Evolutionary conservation across 2,797 vertebrate species (phyloP), one percentile per base, ranked within the genome.

Genomic region (Hypotaenidia philippensis): DNA sequence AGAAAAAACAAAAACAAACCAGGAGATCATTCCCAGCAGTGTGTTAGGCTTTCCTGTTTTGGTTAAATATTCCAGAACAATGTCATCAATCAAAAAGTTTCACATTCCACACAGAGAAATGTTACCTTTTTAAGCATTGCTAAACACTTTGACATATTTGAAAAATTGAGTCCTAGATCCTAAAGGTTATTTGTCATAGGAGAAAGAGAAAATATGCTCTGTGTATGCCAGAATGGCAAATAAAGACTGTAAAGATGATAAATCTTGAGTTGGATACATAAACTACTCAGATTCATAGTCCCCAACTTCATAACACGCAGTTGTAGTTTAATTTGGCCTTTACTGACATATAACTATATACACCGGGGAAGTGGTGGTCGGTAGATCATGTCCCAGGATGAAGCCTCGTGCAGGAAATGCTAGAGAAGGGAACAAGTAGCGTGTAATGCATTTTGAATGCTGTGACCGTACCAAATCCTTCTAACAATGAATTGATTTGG

Each of bases 141-240:
- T 96, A 91, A 97, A 89, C 81, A 69, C n/a, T 96, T 71, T 94
- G 82, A 93, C 80, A 68, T 77, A 68, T 72, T 95, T 97, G 83
- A 96, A 96, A 96, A 97, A 97, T 88, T 75, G 78, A 96, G 56
- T 77, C 53, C 32, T 87, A 79, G 76, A 85, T 96, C 90, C 89
- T 95, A 96, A 87, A 95, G 87, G 85, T 94, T 94, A 93, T 94
- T 95, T 96, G 87, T 95, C 96, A 86, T 63, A 91, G 63, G 29
- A 91, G 71, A 90, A 61, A 65, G 82, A 87, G 64, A 82, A 97
- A 91, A 65, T 84, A 44, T 17, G 40, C 6, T 96, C 38, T 74
- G 9, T 77, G 66, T 57, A 26, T 89, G 68, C 66, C 55, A 84
- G 69, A 86, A 94, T 87, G 75, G 85, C 68, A 96, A 97, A 96